These are phyloP conservation scores for Muscicapa striata DNA, from an alignment of 2,797 vertebrate species.

Conservation along the genomic window DNA sequence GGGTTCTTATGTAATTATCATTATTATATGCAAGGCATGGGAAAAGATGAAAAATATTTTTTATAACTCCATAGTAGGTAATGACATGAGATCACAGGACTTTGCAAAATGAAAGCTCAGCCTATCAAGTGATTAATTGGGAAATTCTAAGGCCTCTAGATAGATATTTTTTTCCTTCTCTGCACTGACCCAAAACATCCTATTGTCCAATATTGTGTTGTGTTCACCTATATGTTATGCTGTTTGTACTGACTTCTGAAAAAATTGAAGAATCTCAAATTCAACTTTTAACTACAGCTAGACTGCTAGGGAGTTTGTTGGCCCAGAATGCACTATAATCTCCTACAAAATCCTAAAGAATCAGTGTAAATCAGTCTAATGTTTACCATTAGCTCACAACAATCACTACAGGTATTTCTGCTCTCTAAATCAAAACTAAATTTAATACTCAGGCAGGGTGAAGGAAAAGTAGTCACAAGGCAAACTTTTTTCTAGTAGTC, in stretches of 20 bases:
- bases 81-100: background rate
- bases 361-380: background rate
- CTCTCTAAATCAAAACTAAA: background rate
- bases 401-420: background rate
- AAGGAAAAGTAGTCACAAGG: background rate
- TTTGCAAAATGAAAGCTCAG: conserved; percentile 1
- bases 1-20: background rate
- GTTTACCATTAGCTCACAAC: background rate
- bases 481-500: background rate
- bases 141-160: background rate
- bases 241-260: background rate
- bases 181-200: background rate
- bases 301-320: background rate
- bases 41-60: conserved; percentile 6
- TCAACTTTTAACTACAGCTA: background rate
- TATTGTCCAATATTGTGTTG: background rate
- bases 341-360: background rate
- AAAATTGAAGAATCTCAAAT: background rate
- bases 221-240: background rate
- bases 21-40: background rate
- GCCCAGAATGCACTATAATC: background rate
- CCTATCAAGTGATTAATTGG: background rate
- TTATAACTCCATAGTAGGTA: background rate
- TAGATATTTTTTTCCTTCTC: background rate
- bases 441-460: background rate